These are phyloP conservation scores for Coturnix japonica DNA, from an alignment of 2,113 vertebrate genomes.

Conservation along the genomic window DNA sequence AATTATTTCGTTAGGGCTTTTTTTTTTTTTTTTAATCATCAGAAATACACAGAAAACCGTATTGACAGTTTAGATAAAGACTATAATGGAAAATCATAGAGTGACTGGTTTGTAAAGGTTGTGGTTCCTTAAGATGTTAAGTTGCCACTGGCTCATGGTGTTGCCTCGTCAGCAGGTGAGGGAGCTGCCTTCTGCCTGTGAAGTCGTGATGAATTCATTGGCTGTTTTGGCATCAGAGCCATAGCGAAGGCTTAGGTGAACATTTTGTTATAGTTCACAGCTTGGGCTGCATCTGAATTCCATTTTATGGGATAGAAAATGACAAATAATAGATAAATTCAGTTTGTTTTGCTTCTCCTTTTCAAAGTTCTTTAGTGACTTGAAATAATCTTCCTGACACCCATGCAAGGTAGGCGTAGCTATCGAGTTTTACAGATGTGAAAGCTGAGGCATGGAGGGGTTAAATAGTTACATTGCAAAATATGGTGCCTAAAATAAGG, in stretches of 20 bases:
- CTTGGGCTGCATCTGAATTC: slow-evolving; percentile 44
- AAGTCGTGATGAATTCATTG: background rate
- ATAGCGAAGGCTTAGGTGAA: background rate
- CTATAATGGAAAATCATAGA: background rate
- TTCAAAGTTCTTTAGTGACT: slow-evolving; percentile 40
- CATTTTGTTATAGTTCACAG: slow-evolving; percentile 40
- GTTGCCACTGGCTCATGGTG: background rate
- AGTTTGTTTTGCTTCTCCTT: slow-evolving; percentile 30
- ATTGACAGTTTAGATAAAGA: background rate
- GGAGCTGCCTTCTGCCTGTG: background rate
- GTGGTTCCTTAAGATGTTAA: background rate
- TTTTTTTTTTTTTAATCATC: slow-evolving; percentile 1
- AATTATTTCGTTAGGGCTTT: background rate
- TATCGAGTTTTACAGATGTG: slow-evolving; percentile 21
- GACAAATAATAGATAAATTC: slow-evolving; percentile 31
- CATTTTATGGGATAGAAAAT: slow-evolving; percentile 52
- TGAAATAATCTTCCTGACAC: slow-evolving; percentile 54
- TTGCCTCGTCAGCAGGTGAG: background rate
- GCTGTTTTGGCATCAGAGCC: background rate
- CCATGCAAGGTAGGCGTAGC: slow-evolving; percentile 22
- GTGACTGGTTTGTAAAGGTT: background rate
- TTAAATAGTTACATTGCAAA: background rate
- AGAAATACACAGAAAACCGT: background rate
- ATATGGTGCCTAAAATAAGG: background rate
- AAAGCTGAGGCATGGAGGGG: slow-evolving; percentile 50